These are phyloP conservation scores for Lepidurus couesii DNA, from an alignment of 1,140 invertebrate genomes.

Conservation along the genomic window DNA sequence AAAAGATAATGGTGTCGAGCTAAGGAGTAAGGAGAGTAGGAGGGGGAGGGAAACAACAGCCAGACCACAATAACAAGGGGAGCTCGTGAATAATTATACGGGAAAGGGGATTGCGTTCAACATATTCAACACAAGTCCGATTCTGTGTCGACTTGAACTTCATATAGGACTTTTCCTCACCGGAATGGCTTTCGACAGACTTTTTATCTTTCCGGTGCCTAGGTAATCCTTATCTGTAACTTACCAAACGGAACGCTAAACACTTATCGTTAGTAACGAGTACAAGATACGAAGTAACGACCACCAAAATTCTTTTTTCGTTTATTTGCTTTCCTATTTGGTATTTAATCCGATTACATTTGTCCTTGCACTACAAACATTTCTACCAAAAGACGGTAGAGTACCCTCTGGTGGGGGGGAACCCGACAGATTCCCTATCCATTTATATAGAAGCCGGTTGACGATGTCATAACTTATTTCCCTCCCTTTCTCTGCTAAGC, in stretches of 20 bases:
- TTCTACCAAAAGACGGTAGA: too few species aligned
- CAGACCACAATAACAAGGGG: neutral
- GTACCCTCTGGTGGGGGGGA: too few species aligned
- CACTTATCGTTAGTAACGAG: neutral
- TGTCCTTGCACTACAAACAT: too few species aligned
- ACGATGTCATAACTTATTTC: neutral
- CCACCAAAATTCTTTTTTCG: neutral
- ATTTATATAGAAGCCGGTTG: neutral
- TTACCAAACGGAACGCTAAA: neutral
- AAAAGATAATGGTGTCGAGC: neutral
- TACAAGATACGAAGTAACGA: neutral
- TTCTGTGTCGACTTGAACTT: neutral
- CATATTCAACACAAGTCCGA: neutral
- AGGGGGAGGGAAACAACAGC: neutral
- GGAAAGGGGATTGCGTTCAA: neutral
- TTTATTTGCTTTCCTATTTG: too few species aligned
- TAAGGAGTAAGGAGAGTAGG: neutral
- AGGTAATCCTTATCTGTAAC: neutral
- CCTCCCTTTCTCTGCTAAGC: neutral
- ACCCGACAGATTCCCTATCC: too few species aligned
- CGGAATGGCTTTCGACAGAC: neutral
- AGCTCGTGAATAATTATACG: neutral
- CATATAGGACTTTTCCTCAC: neutral
- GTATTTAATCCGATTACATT: too few species aligned
- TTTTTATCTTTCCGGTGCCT: constrained; percentile 21